Base-by-base conservation (phyloP, 2,113 vertebrate species). In the Pseudorhombus dupliciocellatus region DNA sequence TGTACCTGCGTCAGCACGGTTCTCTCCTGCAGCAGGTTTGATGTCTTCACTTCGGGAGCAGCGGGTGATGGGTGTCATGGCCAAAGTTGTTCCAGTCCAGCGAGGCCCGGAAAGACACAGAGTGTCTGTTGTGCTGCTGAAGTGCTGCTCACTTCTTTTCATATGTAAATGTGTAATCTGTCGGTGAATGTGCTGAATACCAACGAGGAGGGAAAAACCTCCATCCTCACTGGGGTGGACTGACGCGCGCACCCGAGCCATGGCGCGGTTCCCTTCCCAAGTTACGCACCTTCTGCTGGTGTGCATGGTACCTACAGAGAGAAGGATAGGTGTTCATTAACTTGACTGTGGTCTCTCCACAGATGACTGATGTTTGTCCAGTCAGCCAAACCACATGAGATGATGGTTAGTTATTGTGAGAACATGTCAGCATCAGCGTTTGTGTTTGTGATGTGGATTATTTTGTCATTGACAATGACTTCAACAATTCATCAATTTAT, bases 101-200 rank as follows among this genome's bases (percentile, higher is more conserved):
- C 58, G 78, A 81, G 88, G 84, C 84, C 91, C 84, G 82, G 79
- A 90, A 90, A 85, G 86, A 91, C 90, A 94, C 94, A 93, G 93
- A 92, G 94, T 94, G 89, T 91, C 92, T 93, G 92, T 94, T 94
- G 93, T 94, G 88, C 87, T 84, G 81, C 85, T 91, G 67, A 92
- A 94, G 92, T 93, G 90, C 91, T 89, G 90, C 91, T 91, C 83
- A 82, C 81, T 79, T 81, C 92, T 71, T 92, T 94, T 94, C 94
- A 94, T 90, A 94, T 94, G 94, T 82, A 93, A 94, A 94, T 94
- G 87, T 91, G 93, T 92, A 90, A 94, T 94, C 90, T 81, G 90
- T 91, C 86, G 84, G 86, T 59, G 88, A 92, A 88, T 85, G 93
- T 91, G 75, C 68, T 86, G 94, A 92, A 94, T 94, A 94, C 93